phyloP scores from a whole-genome alignment of 2,113 vertebrate genomes.

The Chaenocephalus aceratus region DNA sequence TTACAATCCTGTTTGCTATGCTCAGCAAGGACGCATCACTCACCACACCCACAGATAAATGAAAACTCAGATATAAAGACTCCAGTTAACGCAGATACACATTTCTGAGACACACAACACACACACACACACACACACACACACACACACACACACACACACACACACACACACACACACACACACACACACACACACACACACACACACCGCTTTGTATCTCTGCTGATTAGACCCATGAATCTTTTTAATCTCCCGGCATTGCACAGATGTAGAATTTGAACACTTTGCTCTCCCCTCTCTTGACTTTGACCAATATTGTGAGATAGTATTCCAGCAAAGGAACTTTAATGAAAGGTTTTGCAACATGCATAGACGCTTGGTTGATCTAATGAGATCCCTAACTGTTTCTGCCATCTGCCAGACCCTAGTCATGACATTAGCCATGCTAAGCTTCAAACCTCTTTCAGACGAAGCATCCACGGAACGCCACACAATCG shows the following conservation, averaged over 20 bases:
- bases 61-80: conserved; percentile 63
- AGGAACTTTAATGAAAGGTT: conserved; percentile 87
- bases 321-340: conserved; percentile 73
- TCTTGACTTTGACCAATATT: conserved; percentile 83
- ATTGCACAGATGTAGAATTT: conserved; percentile 62
- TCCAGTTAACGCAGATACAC: conserved; percentile 32
- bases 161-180: no score
- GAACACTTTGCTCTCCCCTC: conserved; percentile 76
- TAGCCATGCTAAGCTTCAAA: conserved; percentile 78
- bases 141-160: no score
- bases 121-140: no score
- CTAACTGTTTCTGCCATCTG: conserved; percentile 88
- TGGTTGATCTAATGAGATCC: conserved; percentile 88
- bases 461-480: conserved; percentile 71
- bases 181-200: conserved; percentile 7
- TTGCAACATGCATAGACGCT: conserved; percentile 81
- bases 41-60: conserved; percentile 72
- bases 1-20: conserved; percentile 82
- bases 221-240: conserved; percentile 57
- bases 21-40: conserved; percentile 77
- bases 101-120: no score
- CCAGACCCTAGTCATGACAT: conserved; percentile 85
- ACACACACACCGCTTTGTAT: conserved; percentile 8
- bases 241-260: conserved; percentile 44
- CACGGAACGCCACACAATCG: conserved; percentile 23